Conservation (phyloP, 2,113 vertebrate species). For the Grus americana region DNA sequence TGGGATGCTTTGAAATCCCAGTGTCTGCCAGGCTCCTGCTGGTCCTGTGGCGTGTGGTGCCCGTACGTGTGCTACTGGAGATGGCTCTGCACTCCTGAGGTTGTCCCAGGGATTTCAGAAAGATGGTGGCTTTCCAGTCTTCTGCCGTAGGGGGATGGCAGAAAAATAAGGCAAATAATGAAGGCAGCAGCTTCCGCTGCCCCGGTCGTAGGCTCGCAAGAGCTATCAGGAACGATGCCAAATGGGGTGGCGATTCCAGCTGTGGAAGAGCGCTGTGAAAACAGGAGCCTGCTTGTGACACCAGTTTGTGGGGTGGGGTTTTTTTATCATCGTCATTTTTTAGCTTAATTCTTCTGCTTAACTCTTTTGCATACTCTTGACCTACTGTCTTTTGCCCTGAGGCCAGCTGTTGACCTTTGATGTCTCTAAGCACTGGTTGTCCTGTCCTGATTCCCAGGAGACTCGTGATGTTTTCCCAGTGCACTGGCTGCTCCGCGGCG, state of each 20-base stretch:
- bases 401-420: not conserved
- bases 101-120: not conserved
- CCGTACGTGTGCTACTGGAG: not conserved
- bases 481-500: rapidly evolving
- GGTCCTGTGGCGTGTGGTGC: not conserved
- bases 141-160: not conserved
- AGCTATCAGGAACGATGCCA: rapidly evolving
- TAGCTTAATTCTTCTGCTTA: not conserved
- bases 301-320: not conserved
- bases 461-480: not conserved
- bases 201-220: not conserved
- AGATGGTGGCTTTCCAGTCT: not conserved
- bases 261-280: not conserved
- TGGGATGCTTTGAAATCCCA: not conserved
- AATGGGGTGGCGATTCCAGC: rapidly evolving
- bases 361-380: not conserved
- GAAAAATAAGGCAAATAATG: not conserved
- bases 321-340: not conserved
- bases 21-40: not conserved
- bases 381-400: not conserved
- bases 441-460: not conserved
- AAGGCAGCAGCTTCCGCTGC: not conserved
- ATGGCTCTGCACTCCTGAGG: not conserved
- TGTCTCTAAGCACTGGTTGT: not conserved
- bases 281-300: not conserved